Evolutionary conservation across 2,797 vertebrate genomes (phyloP).

Genomic region (Mastacembelus armatus): DNA sequence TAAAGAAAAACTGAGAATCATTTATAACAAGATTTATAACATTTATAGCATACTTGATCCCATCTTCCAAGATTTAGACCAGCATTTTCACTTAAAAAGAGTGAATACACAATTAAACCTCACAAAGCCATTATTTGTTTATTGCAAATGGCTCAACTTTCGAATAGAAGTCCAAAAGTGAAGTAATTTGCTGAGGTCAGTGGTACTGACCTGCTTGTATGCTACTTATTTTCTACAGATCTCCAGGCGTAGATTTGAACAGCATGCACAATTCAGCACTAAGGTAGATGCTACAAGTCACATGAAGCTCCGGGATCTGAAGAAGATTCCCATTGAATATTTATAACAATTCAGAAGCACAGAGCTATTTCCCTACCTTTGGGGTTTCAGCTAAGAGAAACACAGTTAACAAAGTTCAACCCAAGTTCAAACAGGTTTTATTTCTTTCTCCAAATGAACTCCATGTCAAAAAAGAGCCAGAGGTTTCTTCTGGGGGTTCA

Average conservation of each 20-base stretch:
- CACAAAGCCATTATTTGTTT: no score
- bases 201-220: slow-evolving; percentile 30
- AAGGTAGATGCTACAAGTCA: slow-evolving; percentile 28
- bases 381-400: slow-evolving; percentile 39
- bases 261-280: slow-evolving; percentile 14
- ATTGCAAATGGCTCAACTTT: not conserved
- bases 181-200: slow-evolving; percentile 43
- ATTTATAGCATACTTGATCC: no score
- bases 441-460: slow-evolving; percentile 42
- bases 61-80: no score
- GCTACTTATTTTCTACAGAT: no score
- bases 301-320: slow-evolving; percentile 59
- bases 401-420: slow-evolving; percentile 58
- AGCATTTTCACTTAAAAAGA: no score
- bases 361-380: slow-evolving; percentile 38
- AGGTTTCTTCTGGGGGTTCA: slow-evolving; percentile 45
- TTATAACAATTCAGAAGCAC: slow-evolving; percentile 46
- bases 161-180: not conserved
- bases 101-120: no score
- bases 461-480: slow-evolving; percentile 30
- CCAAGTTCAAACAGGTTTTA: slow-evolving; percentile 59
- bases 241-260: slow-evolving; percentile 23
- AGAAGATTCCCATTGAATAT: slow-evolving; percentile 57
- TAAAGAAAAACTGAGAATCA: slow-evolving; percentile 1
- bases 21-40: no score